Base-by-base conservation (phyloP, 2,797 vertebrate species). In the Cyclura pinguis region DNA sequence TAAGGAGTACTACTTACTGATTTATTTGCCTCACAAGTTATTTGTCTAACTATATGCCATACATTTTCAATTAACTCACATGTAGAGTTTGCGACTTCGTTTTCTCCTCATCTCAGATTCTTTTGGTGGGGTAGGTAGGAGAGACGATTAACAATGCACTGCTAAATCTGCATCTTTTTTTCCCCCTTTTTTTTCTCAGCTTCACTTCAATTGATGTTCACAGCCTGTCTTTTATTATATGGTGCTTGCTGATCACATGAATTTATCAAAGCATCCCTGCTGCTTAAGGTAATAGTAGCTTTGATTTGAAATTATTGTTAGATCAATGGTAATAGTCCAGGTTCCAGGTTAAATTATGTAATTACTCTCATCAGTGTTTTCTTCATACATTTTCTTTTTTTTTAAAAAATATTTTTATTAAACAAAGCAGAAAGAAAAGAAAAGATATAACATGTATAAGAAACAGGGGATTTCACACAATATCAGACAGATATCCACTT, bases 261-360 rank as follows among this genome's bases (percentile, higher is more conserved):
- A 38, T 83, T 86, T 55, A 87, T 89, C 86, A 85, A 93, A 92
- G 18, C 5, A 35, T 83, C 50, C 83, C 62, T 90, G 2, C 12
- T 85, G 57, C 77, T 18, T 42, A 89, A 73, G 82, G 8, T 87
- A 93, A 88, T n/a, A 91, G 90, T 8, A 3, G 64, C 6, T 78
- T 94, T 94, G 57, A 18, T 7, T 92, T 89, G 88, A 0, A 89
- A 83, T 57, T 93, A 90, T 91, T 89, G 32, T 78, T 47, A 89
- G 32, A 87, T 87, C 0, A 85, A 92, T 72, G 50, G 24, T 8
- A 82, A 47, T 81, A 92, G 5, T 81, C 35, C 27, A 93, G 62
- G 1, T 22, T 87, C 89, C 85, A 13, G 84, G 64, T 18, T 76
- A 89, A 91, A 32, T 64, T 38, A 10, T 86, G 0, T 38, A 90